Conservation (phyloP, 2,888 invertebrate genomes). For the Spilosoma lubricipeda region DNA sequence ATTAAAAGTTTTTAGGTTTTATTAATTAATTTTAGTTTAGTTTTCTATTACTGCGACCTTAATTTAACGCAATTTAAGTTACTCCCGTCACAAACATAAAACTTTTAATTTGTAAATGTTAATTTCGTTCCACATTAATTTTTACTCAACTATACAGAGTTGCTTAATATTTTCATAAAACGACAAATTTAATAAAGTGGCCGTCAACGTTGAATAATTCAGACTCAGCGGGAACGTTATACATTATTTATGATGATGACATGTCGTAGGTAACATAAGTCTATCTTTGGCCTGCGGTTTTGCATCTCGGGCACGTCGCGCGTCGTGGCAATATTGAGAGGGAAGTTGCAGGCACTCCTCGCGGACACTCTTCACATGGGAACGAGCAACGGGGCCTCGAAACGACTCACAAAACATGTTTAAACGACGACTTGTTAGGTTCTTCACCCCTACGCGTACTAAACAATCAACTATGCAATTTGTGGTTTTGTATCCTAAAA, state of each 20-base stretch:
- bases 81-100: slow-evolving; percentile 43
- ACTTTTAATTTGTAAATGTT: slow-evolving; percentile 65
- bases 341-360: slow-evolving; percentile 42
- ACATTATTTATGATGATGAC: slow-evolving; percentile 85
- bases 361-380: slow-evolving; percentile 42
- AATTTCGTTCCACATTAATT: slow-evolving; percentile 70
- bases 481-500: neutral
- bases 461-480: slow-evolving; percentile 7
- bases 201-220: slow-evolving; percentile 82
- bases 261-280: slow-evolving; percentile 78
- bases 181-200: slow-evolving; percentile 85
- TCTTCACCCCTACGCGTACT: slow-evolving; percentile 10
- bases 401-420: slow-evolving; percentile 27
- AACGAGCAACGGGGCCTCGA: slow-evolving; percentile 26
- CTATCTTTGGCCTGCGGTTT: slow-evolving; percentile 79
- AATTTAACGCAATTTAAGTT: slow-evolving; percentile 46
- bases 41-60: slow-evolving; percentile 43
- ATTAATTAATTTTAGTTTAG: slow-evolving; percentile 48
- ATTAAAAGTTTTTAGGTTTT: slow-evolving; percentile 12
- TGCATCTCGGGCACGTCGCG: slow-evolving; percentile 79
- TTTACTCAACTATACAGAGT: slow-evolving; percentile 59
- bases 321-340: slow-evolving; percentile 75
- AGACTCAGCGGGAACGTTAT: slow-evolving; percentile 72
- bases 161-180: slow-evolving; percentile 75
- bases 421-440: slow-evolving; percentile 9